Evolutionary conservation across 2,797 vertebrate species (phyloP).

Genomic region (Lycodopsis pacificus): DNA sequence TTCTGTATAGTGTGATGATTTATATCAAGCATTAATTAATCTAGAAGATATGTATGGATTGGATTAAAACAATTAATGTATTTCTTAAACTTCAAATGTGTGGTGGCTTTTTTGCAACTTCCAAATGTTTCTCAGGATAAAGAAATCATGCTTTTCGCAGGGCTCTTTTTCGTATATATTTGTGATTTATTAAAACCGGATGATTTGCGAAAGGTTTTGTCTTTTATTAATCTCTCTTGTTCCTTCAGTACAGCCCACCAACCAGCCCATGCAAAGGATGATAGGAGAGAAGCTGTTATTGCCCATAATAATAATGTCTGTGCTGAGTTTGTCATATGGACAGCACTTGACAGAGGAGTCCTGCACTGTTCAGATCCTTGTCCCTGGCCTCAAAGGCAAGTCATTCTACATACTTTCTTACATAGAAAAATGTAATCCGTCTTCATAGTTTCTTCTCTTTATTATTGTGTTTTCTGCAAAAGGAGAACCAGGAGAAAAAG

Average conservation of each 20-base stretch:
- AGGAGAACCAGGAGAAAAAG: conserved; percentile 95
- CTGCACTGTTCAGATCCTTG: conserved; percentile 96
- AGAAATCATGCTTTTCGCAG: background rate
- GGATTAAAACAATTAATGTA: background rate
- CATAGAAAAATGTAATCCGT: background rate
- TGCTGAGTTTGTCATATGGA: conserved; percentile 86
- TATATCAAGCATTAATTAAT: background rate
- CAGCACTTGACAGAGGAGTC: conserved; percentile 91
- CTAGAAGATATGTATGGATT: background rate
- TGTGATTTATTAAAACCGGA: background rate
- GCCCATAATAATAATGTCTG: conserved; percentile 78
- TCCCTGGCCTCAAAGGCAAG: conserved; percentile 97
- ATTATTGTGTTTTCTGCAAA: conserved; percentile 31
- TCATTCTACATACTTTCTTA: background rate
- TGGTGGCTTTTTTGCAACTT: background rate
- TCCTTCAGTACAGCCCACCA: conserved; percentile 39
- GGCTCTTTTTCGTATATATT: background rate
- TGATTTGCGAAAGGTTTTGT: background rate
- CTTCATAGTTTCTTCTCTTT: background rate
- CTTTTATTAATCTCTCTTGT: conserved; percentile 9
- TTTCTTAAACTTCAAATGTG: background rate
- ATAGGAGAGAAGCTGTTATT: conserved; percentile 82
- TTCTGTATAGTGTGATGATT: background rate
- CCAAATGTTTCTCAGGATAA: background rate
- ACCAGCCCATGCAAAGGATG: conserved; percentile 83